Evolutionary conservation across 2,113 vertebrate species (phyloP).

Genomic region (Myocastor coypus): DNA sequence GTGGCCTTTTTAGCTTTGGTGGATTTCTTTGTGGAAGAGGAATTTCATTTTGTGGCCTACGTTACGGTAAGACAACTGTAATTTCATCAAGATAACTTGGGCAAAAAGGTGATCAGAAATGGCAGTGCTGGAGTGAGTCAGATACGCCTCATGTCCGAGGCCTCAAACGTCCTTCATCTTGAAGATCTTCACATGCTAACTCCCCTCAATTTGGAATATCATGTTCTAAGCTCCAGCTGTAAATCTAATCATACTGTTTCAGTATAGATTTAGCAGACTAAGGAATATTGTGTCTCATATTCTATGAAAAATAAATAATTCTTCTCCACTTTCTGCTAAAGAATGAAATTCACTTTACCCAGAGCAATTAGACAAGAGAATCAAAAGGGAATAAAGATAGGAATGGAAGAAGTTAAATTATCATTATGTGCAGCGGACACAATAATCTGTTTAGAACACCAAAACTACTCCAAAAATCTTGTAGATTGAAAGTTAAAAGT

Average conservation of each 20-base stretch:
- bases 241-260: not conserved
- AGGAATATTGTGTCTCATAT: not conserved
- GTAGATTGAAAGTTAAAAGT: too few relatives aligned
- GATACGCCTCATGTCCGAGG: not conserved
- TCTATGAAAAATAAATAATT: not conserved
- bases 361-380: too few relatives aligned
- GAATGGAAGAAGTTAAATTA: too few relatives aligned
- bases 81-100: not conserved
- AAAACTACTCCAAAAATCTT: too few relatives aligned
- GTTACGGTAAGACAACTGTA: not conserved
- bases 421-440: too few relatives aligned
- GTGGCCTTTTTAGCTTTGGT: not conserved
- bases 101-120: too few relatives aligned
- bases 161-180: not conserved
- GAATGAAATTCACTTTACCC: not conserved
- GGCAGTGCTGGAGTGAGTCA: too few relatives aligned
- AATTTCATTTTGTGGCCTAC: not conserved
- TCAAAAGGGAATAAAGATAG: too few relatives aligned
- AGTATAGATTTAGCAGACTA: not conserved
- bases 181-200: not conserved
- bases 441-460: too few relatives aligned
- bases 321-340: not conserved
- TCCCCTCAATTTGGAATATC: not conserved
- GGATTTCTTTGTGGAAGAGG: too few relatives aligned
- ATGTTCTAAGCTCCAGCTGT: not conserved